Conservation (phyloP, 1,140 invertebrate genomes). For the Leptoteleia sp. region DNA sequence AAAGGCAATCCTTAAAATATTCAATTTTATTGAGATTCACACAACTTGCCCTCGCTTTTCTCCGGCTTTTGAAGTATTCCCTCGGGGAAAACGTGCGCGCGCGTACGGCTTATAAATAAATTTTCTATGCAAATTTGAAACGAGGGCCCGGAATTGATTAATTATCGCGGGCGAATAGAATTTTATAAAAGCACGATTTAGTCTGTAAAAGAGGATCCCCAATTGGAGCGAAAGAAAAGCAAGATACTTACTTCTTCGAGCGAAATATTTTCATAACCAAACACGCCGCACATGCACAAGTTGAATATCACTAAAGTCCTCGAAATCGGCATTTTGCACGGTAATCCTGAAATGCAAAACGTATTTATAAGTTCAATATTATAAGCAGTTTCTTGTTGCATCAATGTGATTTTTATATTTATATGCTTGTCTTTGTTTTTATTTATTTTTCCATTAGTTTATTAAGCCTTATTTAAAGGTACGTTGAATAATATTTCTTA, state of each 20-base stretch:
- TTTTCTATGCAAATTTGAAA: not conserved
- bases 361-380: no score
- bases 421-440: not conserved
- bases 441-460: no score
- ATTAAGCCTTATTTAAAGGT: no score
- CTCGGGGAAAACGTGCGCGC: no score
- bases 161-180: not conserved
- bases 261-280: constrained; percentile 1
- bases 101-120: not conserved
- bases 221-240: not conserved
- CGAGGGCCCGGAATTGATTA: not conserved
- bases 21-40: not conserved
- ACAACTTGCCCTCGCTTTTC: not conserved
- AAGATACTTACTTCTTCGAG: not conserved
- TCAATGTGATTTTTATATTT: no score
- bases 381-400: no score
- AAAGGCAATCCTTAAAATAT: constrained; percentile 7
- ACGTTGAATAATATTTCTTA: no score
- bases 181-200: not conserved
- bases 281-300: not conserved
- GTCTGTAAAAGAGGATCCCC: no score
- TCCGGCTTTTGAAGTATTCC: no score
- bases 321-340: constrained; percentile 9
- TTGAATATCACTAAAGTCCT: not conserved
- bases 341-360: not conserved